phyloP scores from a whole-genome alignment of 2,888 invertebrate species.

The Oscheius sp. region DNA sequence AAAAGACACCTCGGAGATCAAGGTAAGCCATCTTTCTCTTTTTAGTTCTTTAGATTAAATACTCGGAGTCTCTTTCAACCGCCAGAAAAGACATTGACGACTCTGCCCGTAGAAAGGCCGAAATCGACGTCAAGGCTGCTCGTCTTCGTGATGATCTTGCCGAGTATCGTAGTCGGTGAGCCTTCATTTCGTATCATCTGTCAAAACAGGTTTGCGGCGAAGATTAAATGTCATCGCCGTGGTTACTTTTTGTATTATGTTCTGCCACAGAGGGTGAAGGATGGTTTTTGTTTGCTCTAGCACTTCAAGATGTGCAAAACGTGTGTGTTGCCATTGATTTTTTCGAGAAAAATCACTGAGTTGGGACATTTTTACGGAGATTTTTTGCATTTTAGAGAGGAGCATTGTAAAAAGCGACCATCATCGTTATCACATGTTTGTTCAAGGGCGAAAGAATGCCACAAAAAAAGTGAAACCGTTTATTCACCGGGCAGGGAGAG shows the following conservation, averaged over 20 bases:
- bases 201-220: neutral
- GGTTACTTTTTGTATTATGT: neutral
- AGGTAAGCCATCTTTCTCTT: slow-evolving; percentile 45
- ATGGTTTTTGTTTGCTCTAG: neutral
- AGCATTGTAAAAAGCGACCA: no score
- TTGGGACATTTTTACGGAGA: no score
- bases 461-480: no score
- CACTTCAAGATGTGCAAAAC: neutral
- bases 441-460: no score
- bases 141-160: slow-evolving; percentile 73
- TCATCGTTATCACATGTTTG: no score
- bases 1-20: slow-evolving; percentile 70
- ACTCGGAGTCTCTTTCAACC: slow-evolving; percentile 73
- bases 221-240: neutral
- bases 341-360: no score
- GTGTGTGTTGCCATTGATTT: no score
- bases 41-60: slow-evolving; percentile 66
- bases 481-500: no score
- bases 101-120: slow-evolving; percentile 73
- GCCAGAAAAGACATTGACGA: slow-evolving; percentile 74
- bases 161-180: slow-evolving; percentile 68
- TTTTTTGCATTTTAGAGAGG: no score
- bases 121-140: slow-evolving; percentile 73
- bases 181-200: slow-evolving; percentile 4
- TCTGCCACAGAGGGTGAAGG: neutral